Evolutionary conservation across 37 sponge, comb jelly and placozoan genomes (phyloP).

Genomic region (Hexactinellida sp.): DNA sequence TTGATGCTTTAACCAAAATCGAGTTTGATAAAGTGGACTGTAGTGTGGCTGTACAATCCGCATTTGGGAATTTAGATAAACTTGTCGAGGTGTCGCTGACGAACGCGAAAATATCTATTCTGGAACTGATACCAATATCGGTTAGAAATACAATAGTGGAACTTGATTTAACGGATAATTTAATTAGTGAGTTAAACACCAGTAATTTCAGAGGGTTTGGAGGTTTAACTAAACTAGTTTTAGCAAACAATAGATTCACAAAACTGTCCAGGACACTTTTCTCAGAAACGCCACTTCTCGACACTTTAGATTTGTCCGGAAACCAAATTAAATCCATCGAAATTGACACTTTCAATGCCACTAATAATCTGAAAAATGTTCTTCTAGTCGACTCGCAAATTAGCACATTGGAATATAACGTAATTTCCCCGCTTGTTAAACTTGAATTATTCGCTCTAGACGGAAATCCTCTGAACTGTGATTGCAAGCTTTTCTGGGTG

Average conservation of each 20-base stretch:
- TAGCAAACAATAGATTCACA: background rate
- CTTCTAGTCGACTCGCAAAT: background rate
- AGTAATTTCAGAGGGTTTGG: background rate
- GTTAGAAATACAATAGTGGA: background rate
- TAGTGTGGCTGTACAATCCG: background rate
- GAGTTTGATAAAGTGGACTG: background rate
- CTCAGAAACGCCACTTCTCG: background rate
- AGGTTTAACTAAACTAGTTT: background rate
- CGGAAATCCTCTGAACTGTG: background rate
- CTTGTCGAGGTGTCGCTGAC: background rate
- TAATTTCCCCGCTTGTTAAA: background rate
- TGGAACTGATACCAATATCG: background rate
- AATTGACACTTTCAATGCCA: background rate
- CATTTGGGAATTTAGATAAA: background rate
- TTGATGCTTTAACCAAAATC: background rate
- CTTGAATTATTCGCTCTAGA: background rate
- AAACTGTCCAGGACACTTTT: background rate
- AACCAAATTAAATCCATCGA: background rate
- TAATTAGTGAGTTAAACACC: background rate
- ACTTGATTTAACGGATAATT: background rate
- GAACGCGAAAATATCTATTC: background rate
- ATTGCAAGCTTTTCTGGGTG: background rate
- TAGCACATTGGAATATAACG: background rate
- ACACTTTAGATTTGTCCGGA: background rate
- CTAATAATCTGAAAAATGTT: background rate